A percentile compares a stretch with the other conserved stretches of the same genome.
Evolutionary conservation across 2,888 invertebrate genomes (phyloP).

Genomic region (Leistus spinibarbis): DNA sequence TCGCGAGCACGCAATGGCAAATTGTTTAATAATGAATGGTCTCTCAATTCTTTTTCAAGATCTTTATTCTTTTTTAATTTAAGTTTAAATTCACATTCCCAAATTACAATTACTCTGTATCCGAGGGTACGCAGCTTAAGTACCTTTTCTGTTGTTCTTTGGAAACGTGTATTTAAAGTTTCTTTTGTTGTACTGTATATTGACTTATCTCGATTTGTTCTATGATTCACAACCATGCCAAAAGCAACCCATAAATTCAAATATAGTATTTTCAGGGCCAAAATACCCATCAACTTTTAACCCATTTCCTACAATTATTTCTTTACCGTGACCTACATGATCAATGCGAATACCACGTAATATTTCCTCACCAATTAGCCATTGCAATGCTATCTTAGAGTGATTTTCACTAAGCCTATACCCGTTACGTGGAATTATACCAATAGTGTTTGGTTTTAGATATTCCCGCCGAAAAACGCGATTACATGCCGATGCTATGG

Average conservation of each 20-base stretch:
- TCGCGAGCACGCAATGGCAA: constrained; percentile 42
- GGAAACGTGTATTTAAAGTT: constrained; percentile 3
- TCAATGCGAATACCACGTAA: constrained; percentile 32
- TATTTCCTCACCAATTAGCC: constrained; percentile 39
- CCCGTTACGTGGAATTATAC: no score
- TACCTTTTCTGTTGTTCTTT: not conserved
- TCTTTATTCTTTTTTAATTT: no score
- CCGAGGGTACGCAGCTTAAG: constrained; percentile 7
- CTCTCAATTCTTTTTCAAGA: not conserved
- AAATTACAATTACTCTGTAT: constrained; percentile 1
- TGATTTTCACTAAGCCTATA: constrained; percentile 1
- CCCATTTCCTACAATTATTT: constrained; percentile 6
- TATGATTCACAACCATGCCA: no score
- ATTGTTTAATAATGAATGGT: not conserved
- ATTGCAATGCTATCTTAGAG: no score
- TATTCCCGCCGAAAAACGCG: no score
- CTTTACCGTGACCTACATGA: constrained; percentile 25
- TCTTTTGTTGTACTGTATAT: constrained; percentile 1
- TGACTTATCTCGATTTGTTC: constrained; percentile 8
- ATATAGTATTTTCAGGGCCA: no score
- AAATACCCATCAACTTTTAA: no score
- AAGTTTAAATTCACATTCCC: constrained; percentile 8
- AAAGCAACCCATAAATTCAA: constrained; percentile 1
- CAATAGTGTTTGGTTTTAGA: no score
- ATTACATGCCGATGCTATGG: constrained; percentile 46